phyloP scores from a whole-genome alignment of 2,888 invertebrate species.

The Drosophila paracracens region DNA sequence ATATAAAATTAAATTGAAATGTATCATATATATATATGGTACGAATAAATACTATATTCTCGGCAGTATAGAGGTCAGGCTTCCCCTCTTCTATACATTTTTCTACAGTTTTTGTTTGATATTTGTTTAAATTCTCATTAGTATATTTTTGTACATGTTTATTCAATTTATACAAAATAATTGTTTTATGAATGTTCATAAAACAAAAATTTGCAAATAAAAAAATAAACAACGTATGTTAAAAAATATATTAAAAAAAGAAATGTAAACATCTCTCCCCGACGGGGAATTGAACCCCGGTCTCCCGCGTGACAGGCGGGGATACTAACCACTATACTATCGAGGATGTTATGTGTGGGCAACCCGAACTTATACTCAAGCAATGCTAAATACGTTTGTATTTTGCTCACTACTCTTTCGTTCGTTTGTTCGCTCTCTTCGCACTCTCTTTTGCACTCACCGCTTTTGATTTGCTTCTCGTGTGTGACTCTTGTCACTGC shows the following conservation, averaged over 20 bases:
- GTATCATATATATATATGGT: background rate
- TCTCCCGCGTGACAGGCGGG: conserved; percentile 74
- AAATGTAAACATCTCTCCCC: conserved; percentile 47
- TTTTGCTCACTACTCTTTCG: background rate
- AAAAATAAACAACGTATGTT: conserved; percentile 7
- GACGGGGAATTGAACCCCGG: conserved; percentile 76
- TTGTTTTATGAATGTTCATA: background rate
- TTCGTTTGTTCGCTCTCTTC: background rate
- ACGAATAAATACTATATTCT: background rate
- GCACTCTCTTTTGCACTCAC: conserved; percentile 35
- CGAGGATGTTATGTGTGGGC: conserved; percentile 47
- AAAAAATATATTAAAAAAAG: conserved; percentile 21
- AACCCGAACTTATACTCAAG: conserved; percentile 19
- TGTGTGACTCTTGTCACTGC: conserved; percentile 23
- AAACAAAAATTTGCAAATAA: background rate
- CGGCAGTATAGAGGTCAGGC: background rate
- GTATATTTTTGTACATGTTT: background rate
- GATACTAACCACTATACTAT: conserved; percentile 76
- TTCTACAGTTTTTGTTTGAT: background rate
- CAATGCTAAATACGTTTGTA: background rate
- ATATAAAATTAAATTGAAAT: background rate
- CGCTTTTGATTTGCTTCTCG: conserved; percentile 44
- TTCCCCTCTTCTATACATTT: background rate
- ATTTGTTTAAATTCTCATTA: background rate
- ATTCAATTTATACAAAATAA: background rate